Percentiles rank a stretch among this genome's conserved stretches.
Evolutionary conservation across 1,140 invertebrate species (phyloP).

Genomic region (Heterodera carotae): DNA sequence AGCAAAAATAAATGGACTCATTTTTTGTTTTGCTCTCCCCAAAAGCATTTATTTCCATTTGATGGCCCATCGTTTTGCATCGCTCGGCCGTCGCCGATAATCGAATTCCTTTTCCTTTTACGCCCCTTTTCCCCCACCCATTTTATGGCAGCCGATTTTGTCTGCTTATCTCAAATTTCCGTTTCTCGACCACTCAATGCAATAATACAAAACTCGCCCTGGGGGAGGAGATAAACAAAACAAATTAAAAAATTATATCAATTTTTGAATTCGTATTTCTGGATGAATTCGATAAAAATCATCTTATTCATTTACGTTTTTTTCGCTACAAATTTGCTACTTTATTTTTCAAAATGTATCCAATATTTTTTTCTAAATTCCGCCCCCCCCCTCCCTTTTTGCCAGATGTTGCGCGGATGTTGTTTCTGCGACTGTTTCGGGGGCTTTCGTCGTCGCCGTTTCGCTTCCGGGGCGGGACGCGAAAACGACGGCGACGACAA

Average conservation of each 20-base stretch:
- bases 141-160: not conserved
- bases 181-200: not conserved
- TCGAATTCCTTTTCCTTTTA: not conserved
- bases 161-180: not conserved
- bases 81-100: not conserved
- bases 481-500: not conserved
- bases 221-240: not conserved
- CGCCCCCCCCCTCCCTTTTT: not conserved
- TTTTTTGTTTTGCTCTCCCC: not conserved
- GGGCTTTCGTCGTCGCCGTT: constrained; percentile 46
- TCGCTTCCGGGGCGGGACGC: not conserved
- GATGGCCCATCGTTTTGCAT: not conserved
- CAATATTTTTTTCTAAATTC: not conserved
- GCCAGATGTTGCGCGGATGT: constrained; percentile 49
- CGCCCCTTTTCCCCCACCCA: too few species aligned
- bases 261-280: too few species aligned
- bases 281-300: too few species aligned
- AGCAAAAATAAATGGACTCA: too few species aligned
- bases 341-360: not conserved
- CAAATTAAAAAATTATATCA: not conserved
- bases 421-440: constrained; percentile 56
- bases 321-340: too few species aligned
- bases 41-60: constrained; percentile 1
- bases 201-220: too few species aligned
- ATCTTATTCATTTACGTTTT: too few species aligned